Evolutionary conservation across 1,140 invertebrate genomes (phyloP), one percentile per base, ranked within the genome.

Genomic region (Micrasema minimum): DNA sequence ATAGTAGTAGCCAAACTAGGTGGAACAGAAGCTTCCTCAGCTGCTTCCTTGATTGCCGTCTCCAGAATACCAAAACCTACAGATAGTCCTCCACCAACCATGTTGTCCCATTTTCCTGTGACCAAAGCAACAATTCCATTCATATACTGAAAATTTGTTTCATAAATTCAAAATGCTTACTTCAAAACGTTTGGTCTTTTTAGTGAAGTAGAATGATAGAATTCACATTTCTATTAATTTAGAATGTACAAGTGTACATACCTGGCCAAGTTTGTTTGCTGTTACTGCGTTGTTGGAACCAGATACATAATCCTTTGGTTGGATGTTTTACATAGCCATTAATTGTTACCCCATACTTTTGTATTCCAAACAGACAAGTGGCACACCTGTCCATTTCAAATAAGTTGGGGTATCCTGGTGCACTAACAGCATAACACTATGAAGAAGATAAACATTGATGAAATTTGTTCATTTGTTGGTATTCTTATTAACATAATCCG

Each of bases 261-360:
- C 94, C 93, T 64, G 96, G 96, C 92, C 95, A 98, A 20, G 95
- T 97, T 81, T 94, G 93, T 85, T 98, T 98, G 22, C 90, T 95
- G 57, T 90, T 86, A 69, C 95, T 93, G 77, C 96, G 86, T 78
- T 93, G 93, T 79, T 96, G 96, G 73, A 98, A 85, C 96, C 96
- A 98, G 80, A 98, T 91, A 81, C 92, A 95, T 45, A 96, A 80
- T 7, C 94, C 93, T 81, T 92, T 91, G 48, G 90, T 88, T 12
- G 92, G 91, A 83, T 95, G 90, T 77, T 88, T 89, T 10, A 95
- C 91, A 82, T 95, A 98, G 10, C 96, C 96, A 83, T 96, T 97
- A 62, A 98, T 95, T 79, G 96, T 94, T 23, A 96, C 93, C 50
- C 96, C 96, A 84, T 96, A 98, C 79, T 95, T 95, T 73, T 92